phyloP scores from a whole-genome alignment of 2,797 vertebrate species.

The Tympanoctomys barrerae region DNA sequence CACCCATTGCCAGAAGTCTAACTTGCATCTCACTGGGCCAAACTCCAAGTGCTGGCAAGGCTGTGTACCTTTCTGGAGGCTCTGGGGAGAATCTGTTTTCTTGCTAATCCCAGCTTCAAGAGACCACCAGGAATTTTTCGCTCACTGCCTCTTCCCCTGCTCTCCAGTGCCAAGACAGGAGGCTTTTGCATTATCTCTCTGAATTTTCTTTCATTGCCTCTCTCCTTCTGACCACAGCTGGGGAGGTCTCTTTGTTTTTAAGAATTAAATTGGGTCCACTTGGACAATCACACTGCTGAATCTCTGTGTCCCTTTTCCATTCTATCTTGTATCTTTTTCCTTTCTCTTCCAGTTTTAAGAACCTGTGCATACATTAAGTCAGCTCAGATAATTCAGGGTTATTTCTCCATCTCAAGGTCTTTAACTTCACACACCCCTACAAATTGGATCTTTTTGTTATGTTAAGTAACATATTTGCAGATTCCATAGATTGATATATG shows the following conservation, averaged over 20 bases:
- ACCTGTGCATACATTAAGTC: not conserved
- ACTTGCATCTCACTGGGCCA: not conserved
- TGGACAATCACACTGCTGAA: not conserved
- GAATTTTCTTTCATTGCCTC: not conserved
- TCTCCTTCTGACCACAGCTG: not conserved
- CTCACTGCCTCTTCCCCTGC: not conserved
- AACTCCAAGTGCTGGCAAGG: not conserved
- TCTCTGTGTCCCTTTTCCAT: not conserved
- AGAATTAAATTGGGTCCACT: not conserved
- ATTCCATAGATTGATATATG: not conserved
- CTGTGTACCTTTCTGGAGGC: not conserved
- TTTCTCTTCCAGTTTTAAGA: not conserved
- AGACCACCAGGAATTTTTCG: not conserved
- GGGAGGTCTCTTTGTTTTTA: not conserved
- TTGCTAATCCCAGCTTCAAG: not conserved
- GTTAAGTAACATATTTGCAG: not conserved
- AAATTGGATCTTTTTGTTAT: not conserved
- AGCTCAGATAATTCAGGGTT: not conserved
- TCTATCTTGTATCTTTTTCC: not conserved
- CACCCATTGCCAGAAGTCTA: not conserved
- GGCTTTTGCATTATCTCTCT: not conserved
- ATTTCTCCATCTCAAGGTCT: not conserved
- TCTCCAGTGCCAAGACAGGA: not conserved
- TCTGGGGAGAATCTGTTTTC: not conserved
- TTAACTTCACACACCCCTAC: not conserved